phyloP scores from a whole-genome alignment of 2,113 vertebrate species.

The Caretta caretta region DNA sequence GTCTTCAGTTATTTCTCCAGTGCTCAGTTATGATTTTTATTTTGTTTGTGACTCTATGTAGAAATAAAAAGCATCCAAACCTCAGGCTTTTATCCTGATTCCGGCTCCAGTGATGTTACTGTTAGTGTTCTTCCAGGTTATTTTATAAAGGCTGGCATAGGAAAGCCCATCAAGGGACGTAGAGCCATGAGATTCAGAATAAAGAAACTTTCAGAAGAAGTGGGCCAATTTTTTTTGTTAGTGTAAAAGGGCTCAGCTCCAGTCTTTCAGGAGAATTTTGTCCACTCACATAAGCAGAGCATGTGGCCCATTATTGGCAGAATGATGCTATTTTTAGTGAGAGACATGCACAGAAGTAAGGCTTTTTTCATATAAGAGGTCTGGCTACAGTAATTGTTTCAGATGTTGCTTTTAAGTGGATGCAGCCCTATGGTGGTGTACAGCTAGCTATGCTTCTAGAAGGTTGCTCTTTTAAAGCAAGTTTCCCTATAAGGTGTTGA shows the following conservation, averaged over 20 bases:
- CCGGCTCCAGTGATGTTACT: not conserved
- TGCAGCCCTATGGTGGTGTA: not conserved
- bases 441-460: not conserved
- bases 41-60: not conserved
- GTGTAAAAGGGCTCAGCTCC: not conserved
- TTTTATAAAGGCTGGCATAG: constrained; percentile 24
- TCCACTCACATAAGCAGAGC: not conserved
- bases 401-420: not conserved
- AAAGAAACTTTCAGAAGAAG: not conserved
- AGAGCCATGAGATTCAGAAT: constrained; percentile 4
- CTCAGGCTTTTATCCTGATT: not conserved
- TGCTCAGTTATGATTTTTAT: not conserved
- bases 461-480: not conserved
- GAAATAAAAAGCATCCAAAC: not conserved
- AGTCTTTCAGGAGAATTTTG: not conserved
- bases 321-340: not conserved
- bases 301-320: not conserved
- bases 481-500: fast-evolving
- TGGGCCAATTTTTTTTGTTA: not conserved
- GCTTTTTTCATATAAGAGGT: not conserved
- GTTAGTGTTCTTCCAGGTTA: not conserved
- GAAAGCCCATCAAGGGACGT: not conserved
- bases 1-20: not conserved
- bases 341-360: not conserved
- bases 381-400: not conserved